A percentile compares a stretch with the other conserved stretches of the same genome.
phyloP scores from a whole-genome alignment of 2,888 invertebrate genomes.

The Acronicta alni region DNA sequence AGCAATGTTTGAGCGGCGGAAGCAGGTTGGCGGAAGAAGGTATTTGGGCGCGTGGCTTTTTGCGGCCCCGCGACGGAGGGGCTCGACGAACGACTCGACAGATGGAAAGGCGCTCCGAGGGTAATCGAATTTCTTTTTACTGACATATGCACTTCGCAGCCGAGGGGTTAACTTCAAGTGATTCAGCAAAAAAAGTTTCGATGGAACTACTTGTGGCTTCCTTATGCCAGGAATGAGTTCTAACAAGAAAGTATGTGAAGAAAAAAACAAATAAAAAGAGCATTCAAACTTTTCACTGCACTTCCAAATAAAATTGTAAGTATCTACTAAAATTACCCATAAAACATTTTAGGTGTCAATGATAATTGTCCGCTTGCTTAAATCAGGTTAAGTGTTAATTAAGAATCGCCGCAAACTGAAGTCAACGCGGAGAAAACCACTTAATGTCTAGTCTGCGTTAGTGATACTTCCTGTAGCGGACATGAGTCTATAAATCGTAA shows the following conservation, averaged over 20 bases:
- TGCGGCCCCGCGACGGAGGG: conserved; percentile 65
- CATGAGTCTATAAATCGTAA: conserved; percentile 67
- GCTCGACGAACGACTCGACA: conserved; percentile 77
- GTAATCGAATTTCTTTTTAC: conserved; percentile 71
- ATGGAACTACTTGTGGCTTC: conserved; percentile 51
- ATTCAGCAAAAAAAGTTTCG: conserved; percentile 55
- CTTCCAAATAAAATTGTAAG: no score
- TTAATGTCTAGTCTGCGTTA: conserved; percentile 62
- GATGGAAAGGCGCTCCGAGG: conserved; percentile 67
- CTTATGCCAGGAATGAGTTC: conserved; percentile 18
- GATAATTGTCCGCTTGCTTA: conserved; percentile 11
- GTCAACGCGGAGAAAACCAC: conserved; percentile 51
- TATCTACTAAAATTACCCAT: neutral
- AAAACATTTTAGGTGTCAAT: conserved; percentile 12
- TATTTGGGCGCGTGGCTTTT: conserved; percentile 78
- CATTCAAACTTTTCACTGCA: neutral
- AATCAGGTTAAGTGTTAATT: conserved; percentile 56
- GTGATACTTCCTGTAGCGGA: conserved; percentile 68
- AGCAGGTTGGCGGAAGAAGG: conserved; percentile 81
- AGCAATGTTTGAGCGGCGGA: conserved; percentile 69
- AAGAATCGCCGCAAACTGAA: conserved; percentile 48
- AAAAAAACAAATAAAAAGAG: conserved; percentile 16
- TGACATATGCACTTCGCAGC: conserved; percentile 57
- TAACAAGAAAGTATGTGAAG: conserved; percentile 15
- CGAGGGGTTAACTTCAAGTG: conserved; percentile 63